Conservation (phyloP, 2,797 vertebrate genomes). For the Prionace glauca region DNA sequence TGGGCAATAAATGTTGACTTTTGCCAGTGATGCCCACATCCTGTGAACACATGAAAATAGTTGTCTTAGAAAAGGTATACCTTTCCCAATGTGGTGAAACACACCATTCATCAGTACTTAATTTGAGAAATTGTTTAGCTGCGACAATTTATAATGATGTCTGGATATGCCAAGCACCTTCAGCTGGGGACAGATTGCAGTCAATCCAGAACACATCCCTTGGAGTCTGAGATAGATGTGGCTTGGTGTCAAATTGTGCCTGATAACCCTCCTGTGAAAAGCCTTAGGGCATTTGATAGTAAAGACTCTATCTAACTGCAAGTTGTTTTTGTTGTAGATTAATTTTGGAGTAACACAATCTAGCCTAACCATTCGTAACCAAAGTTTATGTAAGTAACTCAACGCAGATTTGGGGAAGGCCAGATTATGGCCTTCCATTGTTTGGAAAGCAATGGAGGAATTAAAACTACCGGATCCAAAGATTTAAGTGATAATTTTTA, state of each 20-base stretch:
- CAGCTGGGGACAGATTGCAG: background rate
- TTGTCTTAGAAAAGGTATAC: background rate
- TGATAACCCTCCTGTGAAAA: background rate
- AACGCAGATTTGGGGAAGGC: background rate
- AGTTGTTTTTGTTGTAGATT: background rate
- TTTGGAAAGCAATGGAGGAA: background rate
- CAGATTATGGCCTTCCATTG: background rate
- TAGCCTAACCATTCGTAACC: background rate
- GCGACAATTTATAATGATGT: background rate
- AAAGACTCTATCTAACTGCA: background rate
- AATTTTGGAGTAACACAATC: background rate
- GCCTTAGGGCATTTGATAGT: background rate
- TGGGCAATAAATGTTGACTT: too few species aligned
- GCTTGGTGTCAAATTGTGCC: background rate
- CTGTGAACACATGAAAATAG: too few species aligned
- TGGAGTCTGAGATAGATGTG: too few species aligned
- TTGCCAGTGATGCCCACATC: too few species aligned
- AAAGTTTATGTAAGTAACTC: background rate
- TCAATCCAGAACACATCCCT: background rate
- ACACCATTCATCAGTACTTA: background rate
- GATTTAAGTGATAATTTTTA: background rate
- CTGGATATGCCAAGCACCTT: background rate
- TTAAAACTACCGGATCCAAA: background rate
- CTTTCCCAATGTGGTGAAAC: background rate
- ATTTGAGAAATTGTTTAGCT: background rate